These are phyloP conservation scores for Patagioenas fasciata DNA, from an alignment of 2,113 vertebrate genomes.

Conservation along the genomic window DNA sequence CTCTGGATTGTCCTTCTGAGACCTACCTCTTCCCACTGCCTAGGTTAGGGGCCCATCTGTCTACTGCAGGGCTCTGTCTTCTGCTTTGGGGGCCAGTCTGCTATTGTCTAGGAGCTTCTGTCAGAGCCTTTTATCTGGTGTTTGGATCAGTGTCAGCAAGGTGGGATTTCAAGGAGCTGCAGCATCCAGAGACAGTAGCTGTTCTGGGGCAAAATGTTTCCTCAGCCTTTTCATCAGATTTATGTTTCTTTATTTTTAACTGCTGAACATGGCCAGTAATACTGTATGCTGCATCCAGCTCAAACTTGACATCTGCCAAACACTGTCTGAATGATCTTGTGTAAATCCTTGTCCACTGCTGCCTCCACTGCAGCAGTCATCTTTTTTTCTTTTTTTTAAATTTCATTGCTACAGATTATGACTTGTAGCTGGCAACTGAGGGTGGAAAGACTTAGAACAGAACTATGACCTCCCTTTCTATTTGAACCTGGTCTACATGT, in stretches of 20 bases:
- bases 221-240: background rate
- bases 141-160: background rate
- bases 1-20: background rate
- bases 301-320: background rate
- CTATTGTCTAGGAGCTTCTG: background rate
- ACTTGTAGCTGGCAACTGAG: background rate
- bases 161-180: background rate
- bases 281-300: background rate
- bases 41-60: background rate
- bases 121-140: background rate
- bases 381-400: background rate
- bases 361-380: background rate
- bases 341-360: background rate
- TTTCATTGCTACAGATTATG: background rate
- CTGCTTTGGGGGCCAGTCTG: background rate
- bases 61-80: background rate
- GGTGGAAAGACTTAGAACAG: background rate
- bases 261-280: background rate
- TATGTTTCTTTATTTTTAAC: background rate
- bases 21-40: background rate
- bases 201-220: background rate
- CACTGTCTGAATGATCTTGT: background rate
- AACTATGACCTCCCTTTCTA: background rate
- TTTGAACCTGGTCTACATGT: background rate
- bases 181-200: background rate